Evolutionary conservation across 2,113 vertebrate genomes (phyloP).

Genomic region (Lycocorax pyrrhopterus): DNA sequence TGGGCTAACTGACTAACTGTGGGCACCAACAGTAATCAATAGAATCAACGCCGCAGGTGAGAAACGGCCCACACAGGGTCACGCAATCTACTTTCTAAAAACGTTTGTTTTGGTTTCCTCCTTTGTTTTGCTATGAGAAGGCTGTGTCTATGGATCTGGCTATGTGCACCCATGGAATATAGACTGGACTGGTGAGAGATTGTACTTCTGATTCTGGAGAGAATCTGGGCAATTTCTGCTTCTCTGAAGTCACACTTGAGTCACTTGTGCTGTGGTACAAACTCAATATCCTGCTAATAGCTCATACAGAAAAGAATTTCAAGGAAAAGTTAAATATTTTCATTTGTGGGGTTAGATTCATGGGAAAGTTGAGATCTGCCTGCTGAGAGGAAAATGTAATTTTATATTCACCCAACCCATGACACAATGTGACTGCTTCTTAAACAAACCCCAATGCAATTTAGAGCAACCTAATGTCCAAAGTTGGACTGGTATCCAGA

Average conservation of each 20-base stretch:
- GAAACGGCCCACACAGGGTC: not conserved
- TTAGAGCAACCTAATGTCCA: not conserved
- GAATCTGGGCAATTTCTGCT: not conserved
- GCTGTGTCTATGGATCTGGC: not conserved
- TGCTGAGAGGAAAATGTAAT: not conserved
- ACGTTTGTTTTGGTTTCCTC: not conserved
- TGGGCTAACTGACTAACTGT: not conserved
- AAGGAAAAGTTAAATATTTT: not conserved
- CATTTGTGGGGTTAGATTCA: not conserved
- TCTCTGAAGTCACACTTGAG: not conserved
- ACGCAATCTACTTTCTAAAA: not conserved
- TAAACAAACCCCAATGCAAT: not conserved
- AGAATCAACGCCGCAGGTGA: not conserved
- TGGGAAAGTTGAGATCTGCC: not conserved
- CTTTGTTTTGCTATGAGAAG: not conserved
- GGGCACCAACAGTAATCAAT: not conserved
- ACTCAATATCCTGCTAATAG: not conserved
- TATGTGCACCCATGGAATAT: not conserved
- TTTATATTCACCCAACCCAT: not conserved
- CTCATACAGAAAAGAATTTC: not conserved
- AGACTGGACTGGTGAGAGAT: not conserved
- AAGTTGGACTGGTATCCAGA: not conserved
- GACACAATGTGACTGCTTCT: not conserved
- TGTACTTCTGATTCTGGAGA: not conserved
- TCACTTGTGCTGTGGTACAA: not conserved